These are phyloP conservation scores for Nymphalis c-album DNA, from an alignment of 2,888 invertebrate genomes.

Conservation along the genomic window DNA sequence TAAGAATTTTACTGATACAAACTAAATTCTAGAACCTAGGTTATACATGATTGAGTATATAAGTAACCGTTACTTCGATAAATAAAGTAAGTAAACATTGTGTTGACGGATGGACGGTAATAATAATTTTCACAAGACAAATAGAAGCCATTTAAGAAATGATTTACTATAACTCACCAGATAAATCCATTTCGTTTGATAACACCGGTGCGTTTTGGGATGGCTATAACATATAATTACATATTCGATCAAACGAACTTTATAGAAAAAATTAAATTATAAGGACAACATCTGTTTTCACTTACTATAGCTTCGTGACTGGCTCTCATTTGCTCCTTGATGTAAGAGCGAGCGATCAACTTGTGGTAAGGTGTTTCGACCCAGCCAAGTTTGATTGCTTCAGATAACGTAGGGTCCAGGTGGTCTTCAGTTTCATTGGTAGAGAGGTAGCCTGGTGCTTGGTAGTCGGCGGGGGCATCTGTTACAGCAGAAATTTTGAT, in stretches of 20 bases:
- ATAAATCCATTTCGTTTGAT: conserved; percentile 40
- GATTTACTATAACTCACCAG: conserved; percentile 37
- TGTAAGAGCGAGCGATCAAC: conserved; percentile 47
- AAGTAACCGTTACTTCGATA: no score
- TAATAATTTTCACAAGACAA: not conserved
- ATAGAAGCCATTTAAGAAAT: not conserved
- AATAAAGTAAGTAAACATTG: no score
- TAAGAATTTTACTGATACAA: no score
- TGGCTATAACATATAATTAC: conserved; percentile 50
- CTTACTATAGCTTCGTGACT: conserved; percentile 61
- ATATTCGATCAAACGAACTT: no score
- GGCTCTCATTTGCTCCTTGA: conserved; percentile 43
- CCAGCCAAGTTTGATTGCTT: conserved; percentile 48
- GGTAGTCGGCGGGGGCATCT: conserved; percentile 69
- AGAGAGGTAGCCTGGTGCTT: conserved; percentile 61
- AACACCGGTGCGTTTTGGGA: conserved; percentile 55
- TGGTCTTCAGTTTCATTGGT: conserved; percentile 48
- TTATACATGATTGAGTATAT: no score
- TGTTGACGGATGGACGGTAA: not conserved
- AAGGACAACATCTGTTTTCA: not conserved
- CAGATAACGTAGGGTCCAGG: conserved; percentile 42
- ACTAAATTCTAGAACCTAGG: no score
- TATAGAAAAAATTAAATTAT: not conserved
- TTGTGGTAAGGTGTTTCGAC: conserved; percentile 62
- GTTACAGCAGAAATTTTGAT: not conserved